These are phyloP conservation scores for Drosophila bipectinata DNA, from an alignment of 1,140 invertebrate species.

Conservation along the genomic window DNA sequence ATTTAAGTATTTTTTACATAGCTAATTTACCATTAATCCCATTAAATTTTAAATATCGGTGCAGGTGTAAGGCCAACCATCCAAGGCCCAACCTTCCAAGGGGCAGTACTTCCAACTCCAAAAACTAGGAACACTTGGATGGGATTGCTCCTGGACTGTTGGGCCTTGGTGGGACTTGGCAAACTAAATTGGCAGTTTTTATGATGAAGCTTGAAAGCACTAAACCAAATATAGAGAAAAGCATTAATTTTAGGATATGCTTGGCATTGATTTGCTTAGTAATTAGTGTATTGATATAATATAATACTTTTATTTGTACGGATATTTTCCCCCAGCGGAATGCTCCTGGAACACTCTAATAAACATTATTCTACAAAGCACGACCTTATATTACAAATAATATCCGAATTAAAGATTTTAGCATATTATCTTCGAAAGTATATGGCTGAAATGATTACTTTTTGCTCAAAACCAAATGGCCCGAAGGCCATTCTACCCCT, in stretches of 20 bases:
- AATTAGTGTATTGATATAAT: conserved; percentile 51
- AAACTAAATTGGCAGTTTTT: conserved; percentile 46
- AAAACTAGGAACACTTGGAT: not conserved
- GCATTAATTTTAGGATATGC: conserved; percentile 59
- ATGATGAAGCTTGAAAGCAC: conserved; percentile 16
- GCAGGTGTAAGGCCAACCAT: conserved; percentile 60
- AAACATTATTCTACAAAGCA: conserved; percentile 54
- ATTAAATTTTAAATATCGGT: conserved; percentile 74
- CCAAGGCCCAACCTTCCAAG: conserved; percentile 21
- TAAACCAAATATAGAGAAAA: conserved; percentile 36
- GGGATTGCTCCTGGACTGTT: conserved; percentile 1
- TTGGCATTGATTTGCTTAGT: conserved; percentile 72
- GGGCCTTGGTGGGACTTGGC: conserved; percentile 8
- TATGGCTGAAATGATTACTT: conserved; percentile 39
- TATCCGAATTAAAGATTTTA: conserved; percentile 68
- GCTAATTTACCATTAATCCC: conserved; percentile 25
- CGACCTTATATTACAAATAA: conserved; percentile 45
- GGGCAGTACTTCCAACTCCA: not conserved
- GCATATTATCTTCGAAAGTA: conserved; percentile 44
- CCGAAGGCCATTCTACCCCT: conserved; percentile 4
- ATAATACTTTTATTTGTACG: conserved; percentile 39
- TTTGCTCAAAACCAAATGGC: conserved; percentile 33
- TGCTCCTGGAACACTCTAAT: conserved; percentile 42
- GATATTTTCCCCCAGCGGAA: conserved; percentile 40
- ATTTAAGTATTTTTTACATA: conserved; percentile 30